Conservation (phyloP, 2,797 vertebrate genomes). For the Argentina silus region DNA sequence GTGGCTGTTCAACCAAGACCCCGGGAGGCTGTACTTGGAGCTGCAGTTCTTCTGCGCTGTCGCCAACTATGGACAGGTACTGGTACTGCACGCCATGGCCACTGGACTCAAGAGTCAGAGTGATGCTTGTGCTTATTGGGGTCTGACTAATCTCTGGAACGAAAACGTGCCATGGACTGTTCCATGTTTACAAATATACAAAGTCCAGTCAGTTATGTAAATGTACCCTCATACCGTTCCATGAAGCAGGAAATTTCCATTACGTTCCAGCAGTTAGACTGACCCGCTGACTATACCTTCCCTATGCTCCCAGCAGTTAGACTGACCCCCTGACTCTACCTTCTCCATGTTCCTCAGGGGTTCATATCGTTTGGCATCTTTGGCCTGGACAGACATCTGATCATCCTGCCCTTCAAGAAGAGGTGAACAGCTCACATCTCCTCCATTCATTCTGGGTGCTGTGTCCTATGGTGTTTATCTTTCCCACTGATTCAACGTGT, state of each 20-base stretch:
- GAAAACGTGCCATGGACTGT: too few species aligned
- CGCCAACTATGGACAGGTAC: conserved; percentile 97
- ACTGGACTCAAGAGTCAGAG: background rate
- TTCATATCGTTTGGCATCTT: conserved; percentile 97
- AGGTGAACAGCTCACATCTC: conserved; percentile 79
- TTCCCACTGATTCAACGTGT: too few species aligned
- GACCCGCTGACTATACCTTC: too few species aligned
- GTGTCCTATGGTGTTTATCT: too few species aligned
- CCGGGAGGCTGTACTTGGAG: conserved; percentile 93
- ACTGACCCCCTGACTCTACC: too few species aligned
- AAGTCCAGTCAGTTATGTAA: too few species aligned
- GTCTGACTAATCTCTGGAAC: too few species aligned
- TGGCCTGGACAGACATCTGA: conserved; percentile 94
- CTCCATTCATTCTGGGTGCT: background rate
- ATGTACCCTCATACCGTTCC: too few species aligned
- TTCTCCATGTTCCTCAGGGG: conserved; percentile 75
- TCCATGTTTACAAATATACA: too few species aligned
- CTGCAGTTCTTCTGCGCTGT: conserved; percentile 97
- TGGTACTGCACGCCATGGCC: background rate
- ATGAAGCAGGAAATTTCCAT: too few species aligned
- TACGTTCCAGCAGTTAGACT: too few species aligned
- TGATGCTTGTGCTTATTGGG: background rate
- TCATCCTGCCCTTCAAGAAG: conserved; percentile 94
- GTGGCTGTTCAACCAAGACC: conserved; percentile 95
- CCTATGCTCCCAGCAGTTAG: background rate